Evolutionary conservation across 1,140 invertebrate species (phyloP).

Genomic region (Trichonephila clavata): DNA sequence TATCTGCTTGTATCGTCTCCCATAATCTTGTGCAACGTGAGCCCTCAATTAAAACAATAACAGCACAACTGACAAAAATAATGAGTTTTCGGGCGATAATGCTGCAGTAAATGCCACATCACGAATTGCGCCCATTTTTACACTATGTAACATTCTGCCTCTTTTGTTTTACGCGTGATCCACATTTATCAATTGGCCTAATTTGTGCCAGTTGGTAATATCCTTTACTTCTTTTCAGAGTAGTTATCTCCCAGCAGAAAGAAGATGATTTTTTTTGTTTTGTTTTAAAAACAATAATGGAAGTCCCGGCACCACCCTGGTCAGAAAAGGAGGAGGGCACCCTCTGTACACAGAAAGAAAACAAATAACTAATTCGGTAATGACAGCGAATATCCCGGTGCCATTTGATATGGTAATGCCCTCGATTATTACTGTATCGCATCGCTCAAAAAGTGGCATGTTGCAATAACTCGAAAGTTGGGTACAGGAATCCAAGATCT

Average conservation of each 20-base stretch:
- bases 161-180: conserved; percentile 15
- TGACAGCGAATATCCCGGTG: conserved; percentile 27
- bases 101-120: not conserved
- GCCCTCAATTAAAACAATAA: not conserved
- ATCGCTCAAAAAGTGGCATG: conserved; percentile 28
- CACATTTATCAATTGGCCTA: not conserved
- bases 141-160: conserved; percentile 20
- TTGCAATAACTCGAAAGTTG: conserved; percentile 1
- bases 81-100: conserved; percentile 29
- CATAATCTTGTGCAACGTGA: not conserved
- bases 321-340: not conserved
- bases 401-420: conserved; percentile 55
- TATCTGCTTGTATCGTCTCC: not conserved
- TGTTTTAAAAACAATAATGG: not conserved
- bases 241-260: not conserved
- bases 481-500: conserved; percentile 5
- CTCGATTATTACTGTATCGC: not conserved
- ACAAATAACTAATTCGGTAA: conserved; percentile 32
- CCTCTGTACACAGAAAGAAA: not conserved
- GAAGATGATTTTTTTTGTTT: not conserved
- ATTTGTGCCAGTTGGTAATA: not conserved
- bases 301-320: not conserved
- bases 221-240: not conserved
- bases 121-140: conserved; percentile 26
- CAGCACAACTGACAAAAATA: not conserved